Percentiles rank a stretch among this genome's conserved stretches.
Evolutionary conservation across 2,113 vertebrate species (phyloP).

Genomic region (Ploceus nigricollis): DNA sequence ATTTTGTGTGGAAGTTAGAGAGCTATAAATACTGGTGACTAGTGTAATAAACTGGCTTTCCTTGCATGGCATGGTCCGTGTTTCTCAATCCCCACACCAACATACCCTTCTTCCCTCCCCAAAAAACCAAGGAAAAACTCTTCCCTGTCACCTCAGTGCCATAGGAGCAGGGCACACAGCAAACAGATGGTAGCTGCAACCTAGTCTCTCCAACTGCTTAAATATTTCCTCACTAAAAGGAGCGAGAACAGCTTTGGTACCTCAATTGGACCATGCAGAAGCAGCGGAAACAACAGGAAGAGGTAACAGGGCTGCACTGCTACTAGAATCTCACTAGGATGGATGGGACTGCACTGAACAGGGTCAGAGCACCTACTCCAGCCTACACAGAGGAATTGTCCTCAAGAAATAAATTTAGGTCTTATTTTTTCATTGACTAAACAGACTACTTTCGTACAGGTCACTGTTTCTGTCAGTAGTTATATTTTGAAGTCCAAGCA

Average conservation of each 20-base stretch:
- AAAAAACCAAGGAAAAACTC: neutral
- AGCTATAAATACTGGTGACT: neutral
- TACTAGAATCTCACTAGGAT: neutral
- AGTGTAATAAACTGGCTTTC: neutral
- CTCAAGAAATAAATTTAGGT: neutral
- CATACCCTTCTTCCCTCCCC: neutral
- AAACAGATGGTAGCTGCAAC: neutral
- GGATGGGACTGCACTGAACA: neutral
- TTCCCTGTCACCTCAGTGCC: neutral
- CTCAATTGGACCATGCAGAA: neutral
- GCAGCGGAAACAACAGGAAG: neutral
- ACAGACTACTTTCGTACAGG: neutral
- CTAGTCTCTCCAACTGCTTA: neutral
- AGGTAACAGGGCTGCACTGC: neutral
- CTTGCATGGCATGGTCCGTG: no score
- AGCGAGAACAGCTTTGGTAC: neutral
- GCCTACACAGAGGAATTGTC: neutral
- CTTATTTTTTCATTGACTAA: neutral
- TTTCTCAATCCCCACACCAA: neutral
- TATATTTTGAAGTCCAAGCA: neutral
- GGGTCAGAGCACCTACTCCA: neutral
- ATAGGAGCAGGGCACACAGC: fast-evolving
- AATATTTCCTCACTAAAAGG: neutral
- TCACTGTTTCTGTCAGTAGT: neutral
- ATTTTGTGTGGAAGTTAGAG: neutral